These are phyloP conservation scores for Drosophila helvetica DNA, from an alignment of 2,888 invertebrate species.

Conservation along the genomic window DNA sequence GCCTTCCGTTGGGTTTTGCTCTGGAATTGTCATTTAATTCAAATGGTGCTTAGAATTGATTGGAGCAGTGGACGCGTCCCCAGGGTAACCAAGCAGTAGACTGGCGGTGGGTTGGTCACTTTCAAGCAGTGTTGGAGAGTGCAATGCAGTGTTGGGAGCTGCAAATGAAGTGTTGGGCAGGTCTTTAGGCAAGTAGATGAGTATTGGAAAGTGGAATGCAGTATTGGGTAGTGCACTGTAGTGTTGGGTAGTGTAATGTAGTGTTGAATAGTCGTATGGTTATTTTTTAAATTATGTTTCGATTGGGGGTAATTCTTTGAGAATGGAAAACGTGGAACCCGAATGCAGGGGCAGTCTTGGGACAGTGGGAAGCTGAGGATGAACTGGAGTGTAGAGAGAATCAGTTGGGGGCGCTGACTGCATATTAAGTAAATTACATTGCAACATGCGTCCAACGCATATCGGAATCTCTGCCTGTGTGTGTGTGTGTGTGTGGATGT, in stretches of 20 bases:
- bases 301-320: no score
- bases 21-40: slow-evolving; percentile 63
- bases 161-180: no score
- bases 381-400: no score
- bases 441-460: slow-evolving; percentile 14
- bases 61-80: slow-evolving; percentile 13
- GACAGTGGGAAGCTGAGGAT: not conserved
- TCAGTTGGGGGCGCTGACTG: not conserved
- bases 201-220: no score
- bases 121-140: not conserved
- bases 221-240: no score
- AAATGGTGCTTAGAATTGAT: slow-evolving; percentile 55
- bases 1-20: slow-evolving; percentile 26
- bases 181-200: no score
- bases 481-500: no score
- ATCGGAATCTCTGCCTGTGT: not conserved
- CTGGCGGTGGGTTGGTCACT: not conserved
- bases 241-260: no score
- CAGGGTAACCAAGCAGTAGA: slow-evolving; percentile 18
- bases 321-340: no score
- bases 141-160: not conserved
- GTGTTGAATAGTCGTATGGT: no score
- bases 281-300: no score
- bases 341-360: not conserved
- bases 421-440: slow-evolving; percentile 10